Conservation (phyloP, 2,113 vertebrate species). For the Lonchura striata region DNA sequence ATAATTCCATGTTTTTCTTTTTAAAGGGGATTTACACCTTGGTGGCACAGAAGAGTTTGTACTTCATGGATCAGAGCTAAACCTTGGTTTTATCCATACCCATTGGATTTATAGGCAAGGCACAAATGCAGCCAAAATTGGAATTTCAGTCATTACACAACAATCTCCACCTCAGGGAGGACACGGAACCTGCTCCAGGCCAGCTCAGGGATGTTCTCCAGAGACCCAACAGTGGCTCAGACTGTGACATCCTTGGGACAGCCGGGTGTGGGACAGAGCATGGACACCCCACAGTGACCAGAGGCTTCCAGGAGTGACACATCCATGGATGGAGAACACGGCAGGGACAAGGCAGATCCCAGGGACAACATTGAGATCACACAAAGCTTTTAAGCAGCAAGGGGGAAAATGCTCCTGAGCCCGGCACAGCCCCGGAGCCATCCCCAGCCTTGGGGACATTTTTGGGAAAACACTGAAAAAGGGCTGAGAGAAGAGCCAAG, state of each 20-base stretch:
- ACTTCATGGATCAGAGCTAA: fast-evolving
- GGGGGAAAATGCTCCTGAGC: background rate
- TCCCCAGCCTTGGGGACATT: no score
- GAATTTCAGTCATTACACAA: background rate
- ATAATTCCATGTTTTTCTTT: background rate
- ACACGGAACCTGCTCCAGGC: background rate
- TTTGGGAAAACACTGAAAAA: background rate
- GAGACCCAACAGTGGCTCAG: background rate
- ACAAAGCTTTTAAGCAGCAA: background rate
- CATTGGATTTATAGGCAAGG: background rate
- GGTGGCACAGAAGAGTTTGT: fast-evolving
- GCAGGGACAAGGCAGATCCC: background rate
- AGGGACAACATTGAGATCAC: fast-evolving
- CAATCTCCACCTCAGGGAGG: background rate
- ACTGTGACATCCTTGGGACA: background rate
- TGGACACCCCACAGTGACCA: fast-evolving
- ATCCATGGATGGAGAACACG: fast-evolving
- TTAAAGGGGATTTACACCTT: background rate
- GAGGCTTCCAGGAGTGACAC: background rate
- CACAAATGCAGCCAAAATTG: fast-evolving
- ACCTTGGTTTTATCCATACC: fast-evolving
- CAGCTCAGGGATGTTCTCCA: background rate
- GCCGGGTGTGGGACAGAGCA: background rate
- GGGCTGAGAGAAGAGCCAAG: background rate
- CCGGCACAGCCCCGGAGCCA: background rate